Percentiles rank a stretch among this genome's conserved stretches.
phyloP scores from a whole-genome alignment of 2,797 vertebrate species.

The Crocidura indochinensis region DNA sequence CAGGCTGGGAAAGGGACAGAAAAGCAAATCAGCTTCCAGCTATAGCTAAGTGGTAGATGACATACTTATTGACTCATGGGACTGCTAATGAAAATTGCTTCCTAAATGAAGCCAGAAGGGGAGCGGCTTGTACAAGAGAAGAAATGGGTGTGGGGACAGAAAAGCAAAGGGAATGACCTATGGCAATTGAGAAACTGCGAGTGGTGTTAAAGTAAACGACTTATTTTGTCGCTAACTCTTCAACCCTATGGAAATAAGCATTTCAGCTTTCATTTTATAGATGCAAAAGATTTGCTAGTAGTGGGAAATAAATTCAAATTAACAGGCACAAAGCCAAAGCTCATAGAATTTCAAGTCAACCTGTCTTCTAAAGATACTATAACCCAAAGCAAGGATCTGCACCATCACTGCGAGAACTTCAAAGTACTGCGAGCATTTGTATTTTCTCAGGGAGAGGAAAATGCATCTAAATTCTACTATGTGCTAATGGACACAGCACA shows the following conservation, averaged over 20 bases:
- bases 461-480: neutral
- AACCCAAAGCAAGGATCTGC: neutral
- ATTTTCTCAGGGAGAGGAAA: conserved; percentile 21
- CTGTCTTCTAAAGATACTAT: neutral
- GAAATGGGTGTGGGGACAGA: neutral
- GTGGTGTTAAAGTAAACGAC: neutral
- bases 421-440: neutral
- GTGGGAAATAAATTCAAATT: neutral
- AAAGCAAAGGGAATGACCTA: neutral
- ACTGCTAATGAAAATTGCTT: neutral
- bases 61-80: neutral
- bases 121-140: neutral
- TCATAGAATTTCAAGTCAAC: neutral
- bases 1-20: neutral
- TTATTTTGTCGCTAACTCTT: neutral
- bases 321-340: neutral
- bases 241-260: neutral
- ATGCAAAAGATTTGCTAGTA: neutral
- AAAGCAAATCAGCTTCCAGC: neutral
- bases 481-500: neutral
- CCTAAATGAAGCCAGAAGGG: neutral
- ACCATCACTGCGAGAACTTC: conserved; percentile 24
- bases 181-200: neutral
- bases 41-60: neutral
- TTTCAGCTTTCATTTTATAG: neutral